phyloP scores from a whole-genome alignment of 2,797 vertebrate genomes.

The Peromyscus aztecus region DNA sequence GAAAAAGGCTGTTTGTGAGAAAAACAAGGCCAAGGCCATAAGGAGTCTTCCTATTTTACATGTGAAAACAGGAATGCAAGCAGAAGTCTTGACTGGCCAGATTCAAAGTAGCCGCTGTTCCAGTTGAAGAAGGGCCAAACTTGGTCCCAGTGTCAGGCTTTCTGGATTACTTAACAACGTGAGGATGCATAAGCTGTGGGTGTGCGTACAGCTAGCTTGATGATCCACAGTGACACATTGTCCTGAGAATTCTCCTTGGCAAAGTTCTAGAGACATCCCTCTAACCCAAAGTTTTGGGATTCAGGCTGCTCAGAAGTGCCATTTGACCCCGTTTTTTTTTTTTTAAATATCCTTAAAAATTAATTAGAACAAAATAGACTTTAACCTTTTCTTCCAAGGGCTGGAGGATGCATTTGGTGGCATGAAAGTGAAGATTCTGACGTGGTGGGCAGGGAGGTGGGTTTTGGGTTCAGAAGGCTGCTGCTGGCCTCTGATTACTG shows the following conservation, averaged over 20 bases:
- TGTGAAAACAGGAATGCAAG: slow-evolving; percentile 71
- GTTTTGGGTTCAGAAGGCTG: slow-evolving; percentile 17
- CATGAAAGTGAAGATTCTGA: neutral
- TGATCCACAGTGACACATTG: slow-evolving; percentile 6
- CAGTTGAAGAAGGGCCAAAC: slow-evolving; percentile 45
- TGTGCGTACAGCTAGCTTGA: neutral
- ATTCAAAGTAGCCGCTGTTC: slow-evolving; percentile 48
- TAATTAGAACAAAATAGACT: neutral
- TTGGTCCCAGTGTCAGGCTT: neutral
- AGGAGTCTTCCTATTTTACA: slow-evolving; percentile 59
- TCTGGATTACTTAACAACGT: neutral
- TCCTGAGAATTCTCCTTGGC: neutral
- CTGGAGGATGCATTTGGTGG: neutral
- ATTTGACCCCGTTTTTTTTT: slow-evolving; percentile 22
- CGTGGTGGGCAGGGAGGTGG: neutral
- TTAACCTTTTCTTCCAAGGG: neutral
- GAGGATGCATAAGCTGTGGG: slow-evolving; percentile 35
- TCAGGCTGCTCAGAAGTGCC: neutral
- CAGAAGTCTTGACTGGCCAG: neutral
- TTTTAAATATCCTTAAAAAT: slow-evolving; percentile 15
- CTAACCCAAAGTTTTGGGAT: neutral
- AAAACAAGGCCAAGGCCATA: slow-evolving; percentile 67
- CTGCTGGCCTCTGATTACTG: neutral
- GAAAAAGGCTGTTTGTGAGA: neutral
- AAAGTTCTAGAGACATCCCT: neutral